Evolutionary conservation across 2,113 vertebrate species (phyloP), one percentile per base, ranked within the genome.

Genomic region (Pollachius pollachius): DNA sequence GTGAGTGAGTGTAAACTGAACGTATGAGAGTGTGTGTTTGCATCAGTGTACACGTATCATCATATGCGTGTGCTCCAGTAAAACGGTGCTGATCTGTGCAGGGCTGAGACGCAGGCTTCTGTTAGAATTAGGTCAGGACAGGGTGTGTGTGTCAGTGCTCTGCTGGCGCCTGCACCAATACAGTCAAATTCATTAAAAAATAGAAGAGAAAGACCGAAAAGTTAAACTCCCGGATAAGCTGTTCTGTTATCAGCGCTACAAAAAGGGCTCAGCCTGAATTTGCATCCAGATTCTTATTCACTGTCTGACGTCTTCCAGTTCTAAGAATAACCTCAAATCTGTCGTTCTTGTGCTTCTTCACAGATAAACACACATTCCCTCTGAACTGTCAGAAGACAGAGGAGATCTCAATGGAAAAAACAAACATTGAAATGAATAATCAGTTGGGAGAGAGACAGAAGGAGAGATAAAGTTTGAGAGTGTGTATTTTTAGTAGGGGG

Each of bases 121-220:
- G 73, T 73, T 69, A n/a, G 77, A 90, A 88, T 84, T 88, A 87
- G 89, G 89, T 90, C 89, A 89, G 82, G 76, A 74, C 70, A 74
- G 70, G 71, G 75, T 86, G 65, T 83, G 72, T 75, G 79, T 76
- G 80, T 80, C 62, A 12, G 34, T 67, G 27, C 27, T 2, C n/a
- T 8, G 61, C 23, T 62, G 23, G 61, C 13, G 59, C 59, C 21
- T 21, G 19, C 17, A 9, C 16, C 57, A 59, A 59, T 3, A 34
- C 4, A 34, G 30, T 34, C 4, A 6, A 34, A 34, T 59, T 18
- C 30, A 34, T 18, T 15, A 59, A 21, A n/a, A 59, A 59, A 59
- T n/a, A 59, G 17, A 59, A 59, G 17, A 59, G 15, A 59, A 19
- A 17, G n/a, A 59, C 52, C 3, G 3, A 59, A 18, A 16, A 17